Conservation (phyloP, 2,797 vertebrate species). For the Lateolabrax maculatus region DNA sequence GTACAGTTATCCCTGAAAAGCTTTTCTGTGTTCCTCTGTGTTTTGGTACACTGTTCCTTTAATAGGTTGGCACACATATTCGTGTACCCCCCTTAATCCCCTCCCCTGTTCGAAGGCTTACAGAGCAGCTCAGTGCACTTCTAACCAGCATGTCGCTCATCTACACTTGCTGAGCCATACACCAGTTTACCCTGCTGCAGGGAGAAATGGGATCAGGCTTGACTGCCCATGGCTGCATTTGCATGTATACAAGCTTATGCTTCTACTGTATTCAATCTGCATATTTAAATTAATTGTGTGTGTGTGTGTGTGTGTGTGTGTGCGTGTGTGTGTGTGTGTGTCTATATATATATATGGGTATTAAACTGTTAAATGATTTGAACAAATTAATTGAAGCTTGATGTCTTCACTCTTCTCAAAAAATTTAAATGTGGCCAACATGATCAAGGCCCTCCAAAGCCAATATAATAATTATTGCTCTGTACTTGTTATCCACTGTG, state of each 20-base stretch:
- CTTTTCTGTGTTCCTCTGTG: constrained; percentile 18
- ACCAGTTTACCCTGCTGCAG: constrained; percentile 36
- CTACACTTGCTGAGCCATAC: constrained; percentile 40
- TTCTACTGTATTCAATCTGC: neutral
- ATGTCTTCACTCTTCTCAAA: neutral
- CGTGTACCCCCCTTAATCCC: constrained; percentile 57
- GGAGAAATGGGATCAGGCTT: constrained; percentile 18
- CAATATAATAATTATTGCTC: neutral
- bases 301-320: too few species aligned
- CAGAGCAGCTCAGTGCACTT: constrained; percentile 64
- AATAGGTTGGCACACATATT: constrained; percentile 78
- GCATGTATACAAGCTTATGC: constrained; percentile 4
- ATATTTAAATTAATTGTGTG: neutral
- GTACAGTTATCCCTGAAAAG: constrained; percentile 34
- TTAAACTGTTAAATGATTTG: neutral
- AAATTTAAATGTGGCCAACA: neutral
- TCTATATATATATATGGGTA: neutral
- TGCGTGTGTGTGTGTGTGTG: too few species aligned
- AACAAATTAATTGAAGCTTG: neutral
- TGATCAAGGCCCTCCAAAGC: neutral
- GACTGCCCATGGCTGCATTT: neutral
- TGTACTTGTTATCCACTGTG: neutral
- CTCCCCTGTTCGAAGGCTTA: constrained; percentile 66
- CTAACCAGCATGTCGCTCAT: constrained; percentile 50
- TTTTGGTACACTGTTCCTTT: constrained; percentile 71